Conservation (phyloP, 2,797 vertebrate species). For the Phoeniculus purpureus region DNA sequence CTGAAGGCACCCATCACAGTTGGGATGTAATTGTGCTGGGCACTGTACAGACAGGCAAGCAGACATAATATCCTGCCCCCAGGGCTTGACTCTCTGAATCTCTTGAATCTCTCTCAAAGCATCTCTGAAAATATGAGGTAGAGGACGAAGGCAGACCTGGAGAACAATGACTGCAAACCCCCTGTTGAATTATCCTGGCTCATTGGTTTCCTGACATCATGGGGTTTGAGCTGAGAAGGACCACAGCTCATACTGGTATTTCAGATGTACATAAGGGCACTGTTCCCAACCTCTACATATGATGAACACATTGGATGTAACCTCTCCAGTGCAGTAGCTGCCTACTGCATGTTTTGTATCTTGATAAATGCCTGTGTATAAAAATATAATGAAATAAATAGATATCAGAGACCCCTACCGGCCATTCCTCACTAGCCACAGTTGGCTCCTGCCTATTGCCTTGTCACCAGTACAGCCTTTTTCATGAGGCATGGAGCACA, state of each 20-base stretch:
- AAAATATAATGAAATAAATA: slow-evolving; percentile 43
- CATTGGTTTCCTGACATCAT: fast-evolving
- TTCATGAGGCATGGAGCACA: fast-evolving
- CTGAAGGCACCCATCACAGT: fast-evolving
- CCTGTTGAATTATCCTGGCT: fast-evolving
- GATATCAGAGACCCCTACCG: slow-evolving; percentile 56
- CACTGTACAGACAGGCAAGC: not conserved
- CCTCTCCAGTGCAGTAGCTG: not conserved
- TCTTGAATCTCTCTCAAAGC: not conserved
- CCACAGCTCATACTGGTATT: not conserved
- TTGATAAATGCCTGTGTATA: not conserved
- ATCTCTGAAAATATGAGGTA: not conserved
- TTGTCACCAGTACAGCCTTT: not conserved
- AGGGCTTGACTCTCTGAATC: not conserved
- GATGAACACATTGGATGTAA: not conserved
- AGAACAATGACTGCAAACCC: not conserved
- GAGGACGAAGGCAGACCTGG: not conserved
- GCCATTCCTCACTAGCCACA: slow-evolving; percentile 4
- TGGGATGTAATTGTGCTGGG: not conserved
- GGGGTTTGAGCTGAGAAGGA: not conserved
- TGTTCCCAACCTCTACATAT: not conserved
- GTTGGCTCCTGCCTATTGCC: not conserved
- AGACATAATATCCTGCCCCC: not conserved
- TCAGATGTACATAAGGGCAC: not conserved
- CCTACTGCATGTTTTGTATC: not conserved